Conservation (phyloP, 2,888 invertebrate species). For the Germaria angustata region DNA sequence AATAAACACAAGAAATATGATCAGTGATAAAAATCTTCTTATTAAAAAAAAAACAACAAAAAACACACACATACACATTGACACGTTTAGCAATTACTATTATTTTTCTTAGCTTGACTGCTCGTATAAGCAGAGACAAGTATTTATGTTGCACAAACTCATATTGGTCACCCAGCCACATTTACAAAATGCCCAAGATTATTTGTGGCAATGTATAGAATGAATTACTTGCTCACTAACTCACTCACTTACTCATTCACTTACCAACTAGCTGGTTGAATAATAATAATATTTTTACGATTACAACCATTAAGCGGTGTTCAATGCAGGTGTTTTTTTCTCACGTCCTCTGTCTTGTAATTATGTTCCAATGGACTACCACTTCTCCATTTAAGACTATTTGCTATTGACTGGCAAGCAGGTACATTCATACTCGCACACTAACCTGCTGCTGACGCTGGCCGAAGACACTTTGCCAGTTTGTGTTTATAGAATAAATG, state of each 20-base stretch:
- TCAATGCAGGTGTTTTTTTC: slow-evolving; percentile 67
- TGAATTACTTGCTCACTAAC: slow-evolving; percentile 20
- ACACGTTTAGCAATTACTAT: slow-evolving; percentile 42
- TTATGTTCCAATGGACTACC: slow-evolving; percentile 48
- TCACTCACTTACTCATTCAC: background rate
- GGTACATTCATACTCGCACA: background rate
- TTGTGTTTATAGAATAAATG: slow-evolving; percentile 3
- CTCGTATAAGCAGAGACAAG: slow-evolving; percentile 10
- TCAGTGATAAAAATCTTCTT: slow-evolving; percentile 68
- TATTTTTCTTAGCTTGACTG: background rate
- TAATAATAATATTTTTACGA: slow-evolving; percentile 22
- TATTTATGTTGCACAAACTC: slow-evolving; percentile 40
- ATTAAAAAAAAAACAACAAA: slow-evolving; percentile 53
- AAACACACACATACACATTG: slow-evolving; percentile 34
- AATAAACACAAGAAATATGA: slow-evolving; percentile 67
- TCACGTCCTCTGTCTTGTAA: slow-evolving; percentile 64
- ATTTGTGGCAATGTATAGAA: slow-evolving; percentile 4
- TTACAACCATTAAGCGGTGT: slow-evolving; percentile 47
- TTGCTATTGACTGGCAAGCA: background rate
- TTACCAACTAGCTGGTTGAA: slow-evolving; percentile 3
- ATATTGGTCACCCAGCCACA: slow-evolving; percentile 47
- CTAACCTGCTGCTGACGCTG: background rate
- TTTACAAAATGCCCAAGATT: slow-evolving; percentile 23
- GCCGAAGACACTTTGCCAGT: slow-evolving; percentile 25
- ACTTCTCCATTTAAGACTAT: background rate